Conservation (phyloP, 1,140 invertebrate genomes). For the Sitobion miscanthi region DNA sequence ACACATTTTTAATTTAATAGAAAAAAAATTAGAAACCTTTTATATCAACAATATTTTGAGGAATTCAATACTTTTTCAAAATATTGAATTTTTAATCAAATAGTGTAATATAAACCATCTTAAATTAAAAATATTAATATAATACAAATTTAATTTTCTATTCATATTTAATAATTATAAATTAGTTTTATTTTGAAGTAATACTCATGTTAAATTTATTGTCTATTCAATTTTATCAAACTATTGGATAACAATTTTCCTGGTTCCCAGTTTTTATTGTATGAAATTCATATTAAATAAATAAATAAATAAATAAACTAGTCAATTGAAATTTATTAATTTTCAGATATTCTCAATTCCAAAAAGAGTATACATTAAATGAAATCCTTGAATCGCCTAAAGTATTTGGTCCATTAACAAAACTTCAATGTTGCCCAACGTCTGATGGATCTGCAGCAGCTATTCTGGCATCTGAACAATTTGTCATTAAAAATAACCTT, state of each 20-base stretch:
- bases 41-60: neutral
- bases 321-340: neutral
- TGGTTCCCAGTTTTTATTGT: too few relatives aligned
- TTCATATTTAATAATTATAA: too few relatives aligned
- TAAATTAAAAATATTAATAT: too few relatives aligned
- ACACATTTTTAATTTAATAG: neutral
- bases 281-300: too few relatives aligned
- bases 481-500: conserved; percentile 82
- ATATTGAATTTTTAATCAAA: neutral
- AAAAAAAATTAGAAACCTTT: neutral
- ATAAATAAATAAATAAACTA: neutral
- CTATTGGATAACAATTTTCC: neutral
- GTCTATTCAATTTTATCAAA: neutral
- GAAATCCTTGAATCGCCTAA: conserved; percentile 85
- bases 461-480: conserved; percentile 88
- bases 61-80: neutral
- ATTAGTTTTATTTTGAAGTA: too few relatives aligned
- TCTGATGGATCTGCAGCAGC: conserved; percentile 95
- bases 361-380: conserved; percentile 86
- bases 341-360: conserved; percentile 85
- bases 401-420: conserved; percentile 89
- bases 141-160: too few relatives aligned
- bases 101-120: neutral
- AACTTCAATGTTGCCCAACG: conserved; percentile 96
- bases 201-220: neutral